Conservation (phyloP, 1,140 invertebrate species). For the Zaprionus tsacasi region DNA sequence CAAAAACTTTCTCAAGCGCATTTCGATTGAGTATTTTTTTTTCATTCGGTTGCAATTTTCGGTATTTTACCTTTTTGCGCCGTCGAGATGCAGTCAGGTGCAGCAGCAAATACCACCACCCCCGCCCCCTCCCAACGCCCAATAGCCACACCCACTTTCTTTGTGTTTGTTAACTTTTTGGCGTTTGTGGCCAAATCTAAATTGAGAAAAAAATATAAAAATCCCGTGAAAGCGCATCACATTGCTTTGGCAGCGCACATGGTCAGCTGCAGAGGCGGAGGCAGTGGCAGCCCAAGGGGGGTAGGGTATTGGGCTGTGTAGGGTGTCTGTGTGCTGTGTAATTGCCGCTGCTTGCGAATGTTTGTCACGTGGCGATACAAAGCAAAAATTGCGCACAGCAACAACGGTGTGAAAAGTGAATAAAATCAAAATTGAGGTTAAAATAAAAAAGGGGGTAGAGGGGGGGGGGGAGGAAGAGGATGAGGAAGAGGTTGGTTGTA, state of each 20-base stretch:
- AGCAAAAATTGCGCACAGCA: slow-evolving; percentile 30
- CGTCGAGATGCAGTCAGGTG: neutral
- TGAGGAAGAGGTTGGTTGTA: neutral
- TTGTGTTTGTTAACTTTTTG: slow-evolving; percentile 4
- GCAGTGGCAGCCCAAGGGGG: too few species aligned
- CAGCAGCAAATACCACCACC: neutral
- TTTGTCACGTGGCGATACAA: slow-evolving; percentile 42
- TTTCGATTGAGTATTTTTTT: slow-evolving; percentile 10
- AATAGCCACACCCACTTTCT: neutral
- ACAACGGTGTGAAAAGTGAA: slow-evolving; percentile 4
- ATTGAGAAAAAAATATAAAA: neutral
- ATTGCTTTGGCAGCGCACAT: slow-evolving; percentile 10
- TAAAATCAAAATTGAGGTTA: neutral
- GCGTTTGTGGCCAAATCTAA: slow-evolving; percentile 8
- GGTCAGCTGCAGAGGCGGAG: neutral
- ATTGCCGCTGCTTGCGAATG: slow-evolving; percentile 18
- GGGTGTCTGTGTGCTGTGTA: neutral
- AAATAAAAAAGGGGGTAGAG: neutral
- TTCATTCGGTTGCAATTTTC: neutral
- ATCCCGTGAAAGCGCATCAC: slow-evolving; percentile 9
- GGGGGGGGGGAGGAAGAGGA: neutral
- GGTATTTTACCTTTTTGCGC: neutral
- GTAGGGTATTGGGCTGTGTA: neutral
- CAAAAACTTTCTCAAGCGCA: neutral
- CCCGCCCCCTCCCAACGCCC: neutral